phyloP scores from a whole-genome alignment of 2,888 invertebrate species.

The Adineta ricciae region DNA sequence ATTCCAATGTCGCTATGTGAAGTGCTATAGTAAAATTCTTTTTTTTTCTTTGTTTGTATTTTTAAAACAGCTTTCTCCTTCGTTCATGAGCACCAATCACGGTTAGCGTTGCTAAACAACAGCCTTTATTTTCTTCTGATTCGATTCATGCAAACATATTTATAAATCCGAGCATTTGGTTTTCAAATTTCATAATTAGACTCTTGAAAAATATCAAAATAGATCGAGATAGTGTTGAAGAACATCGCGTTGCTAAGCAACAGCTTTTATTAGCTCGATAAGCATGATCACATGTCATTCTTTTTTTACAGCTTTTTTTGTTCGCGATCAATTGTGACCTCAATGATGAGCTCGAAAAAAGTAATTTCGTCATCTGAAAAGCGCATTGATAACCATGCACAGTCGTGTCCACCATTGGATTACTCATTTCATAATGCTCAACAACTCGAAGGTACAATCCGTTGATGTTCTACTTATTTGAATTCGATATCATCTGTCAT shows the following conservation, averaged over 20 bases:
- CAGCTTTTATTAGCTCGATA: background rate
- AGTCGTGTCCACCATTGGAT: slow-evolving; percentile 38
- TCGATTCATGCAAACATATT: background rate
- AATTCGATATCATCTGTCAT: no score
- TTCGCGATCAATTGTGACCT: background rate
- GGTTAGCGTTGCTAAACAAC: background rate
- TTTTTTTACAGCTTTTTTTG: background rate
- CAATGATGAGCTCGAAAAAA: background rate
- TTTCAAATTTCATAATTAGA: background rate
- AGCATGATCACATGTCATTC: background rate
- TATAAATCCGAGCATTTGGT: background rate
- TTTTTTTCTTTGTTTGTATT: background rate
- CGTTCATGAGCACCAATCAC: background rate
- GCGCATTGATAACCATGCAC: background rate
- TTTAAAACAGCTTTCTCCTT: background rate
- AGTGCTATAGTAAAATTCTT: background rate
- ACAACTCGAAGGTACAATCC: slow-evolving; percentile 36
- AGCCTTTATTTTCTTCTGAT: background rate
- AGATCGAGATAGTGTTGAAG: background rate
- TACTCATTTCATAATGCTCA: slow-evolving; percentile 39
- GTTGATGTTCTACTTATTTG: no score
- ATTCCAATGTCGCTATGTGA: background rate
- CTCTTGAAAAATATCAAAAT: background rate
- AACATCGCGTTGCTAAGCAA: background rate
- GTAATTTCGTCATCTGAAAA: background rate